phyloP scores from a whole-genome alignment of 1,140 invertebrate species.

The Laupala kohalensis region DNA sequence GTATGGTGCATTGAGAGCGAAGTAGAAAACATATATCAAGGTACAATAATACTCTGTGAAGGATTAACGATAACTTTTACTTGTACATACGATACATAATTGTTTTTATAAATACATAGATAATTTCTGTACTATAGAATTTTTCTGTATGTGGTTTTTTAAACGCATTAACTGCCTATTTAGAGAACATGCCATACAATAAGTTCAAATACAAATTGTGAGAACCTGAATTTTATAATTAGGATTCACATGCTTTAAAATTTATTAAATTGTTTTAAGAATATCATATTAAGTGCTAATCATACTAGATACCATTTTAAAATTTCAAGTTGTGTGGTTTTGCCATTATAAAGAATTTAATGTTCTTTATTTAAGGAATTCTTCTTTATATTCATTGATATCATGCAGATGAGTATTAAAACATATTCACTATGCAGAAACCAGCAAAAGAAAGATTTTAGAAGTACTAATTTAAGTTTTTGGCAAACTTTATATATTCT shows the following conservation, averaged over 20 bases:
- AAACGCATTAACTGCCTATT: neutral
- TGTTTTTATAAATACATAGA: neutral
- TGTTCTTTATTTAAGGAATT: neutral
- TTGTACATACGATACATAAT: neutral
- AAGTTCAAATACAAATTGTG: neutral
- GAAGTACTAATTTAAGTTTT: neutral
- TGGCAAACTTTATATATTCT: neutral
- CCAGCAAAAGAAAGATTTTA: neutral
- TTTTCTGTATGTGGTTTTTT: constrained; percentile 5
- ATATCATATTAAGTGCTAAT: neutral
- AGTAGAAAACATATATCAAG: neutral
- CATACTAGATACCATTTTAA: neutral
- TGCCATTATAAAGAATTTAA: neutral
- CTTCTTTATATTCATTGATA: neutral
- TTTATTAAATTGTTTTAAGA: neutral
- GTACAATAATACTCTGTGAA: neutral
- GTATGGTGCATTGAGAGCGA: neutral
- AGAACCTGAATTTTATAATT: neutral
- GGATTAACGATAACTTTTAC: neutral
- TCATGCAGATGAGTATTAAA: neutral
- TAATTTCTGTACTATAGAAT: constrained; percentile 3
- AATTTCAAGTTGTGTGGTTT: neutral
- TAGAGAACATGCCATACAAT: neutral
- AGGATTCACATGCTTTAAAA: neutral
- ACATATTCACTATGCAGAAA: neutral